Percentiles rank a stretch among this genome's conserved stretches.
Evolutionary conservation across 2,888 invertebrate species (phyloP).

Genomic region (Lobophora halterata): DNA sequence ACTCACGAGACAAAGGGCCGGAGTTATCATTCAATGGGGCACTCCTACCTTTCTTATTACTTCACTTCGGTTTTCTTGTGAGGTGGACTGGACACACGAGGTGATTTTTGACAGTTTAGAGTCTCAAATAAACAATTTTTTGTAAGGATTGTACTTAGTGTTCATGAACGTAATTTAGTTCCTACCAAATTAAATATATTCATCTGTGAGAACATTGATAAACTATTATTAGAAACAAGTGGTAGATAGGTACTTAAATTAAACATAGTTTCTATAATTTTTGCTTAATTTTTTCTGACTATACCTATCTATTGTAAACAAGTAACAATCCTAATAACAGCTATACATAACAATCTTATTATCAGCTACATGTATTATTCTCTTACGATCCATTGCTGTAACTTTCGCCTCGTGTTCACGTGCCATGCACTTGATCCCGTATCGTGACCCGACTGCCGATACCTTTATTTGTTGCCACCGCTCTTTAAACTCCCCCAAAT

Average conservation of each 20-base stretch:
- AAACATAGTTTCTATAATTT: no score
- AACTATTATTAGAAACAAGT: no score
- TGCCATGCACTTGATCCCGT: slow-evolving; percentile 71
- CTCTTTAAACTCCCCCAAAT: slow-evolving; percentile 50
- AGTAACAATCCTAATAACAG: no score
- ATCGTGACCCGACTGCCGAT: slow-evolving; percentile 74
- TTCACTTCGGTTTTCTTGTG: slow-evolving; percentile 71
- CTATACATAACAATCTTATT: no score
- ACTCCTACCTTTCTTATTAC: slow-evolving; percentile 80
- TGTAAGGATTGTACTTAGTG: no score
- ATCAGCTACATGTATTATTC: no score
- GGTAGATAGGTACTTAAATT: no score
- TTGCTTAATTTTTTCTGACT: no score
- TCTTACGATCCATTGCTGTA: slow-evolving; percentile 21
- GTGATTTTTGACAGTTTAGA: slow-evolving; percentile 11
- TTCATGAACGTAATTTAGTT: no score
- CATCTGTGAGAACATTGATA: no score
- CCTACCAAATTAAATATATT: no score
- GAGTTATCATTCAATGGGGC: slow-evolving; percentile 81
- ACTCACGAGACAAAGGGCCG: slow-evolving; percentile 73
- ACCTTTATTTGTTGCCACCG: slow-evolving; percentile 70
- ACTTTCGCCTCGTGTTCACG: slow-evolving; percentile 41
- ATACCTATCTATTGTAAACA: no score
- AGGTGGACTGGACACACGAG: slow-evolving; percentile 56
- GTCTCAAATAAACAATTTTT: slow-evolving; percentile 28